Base-by-base conservation (phyloP, 1,140 invertebrate genomes). In the Planococcus citri region DNA sequence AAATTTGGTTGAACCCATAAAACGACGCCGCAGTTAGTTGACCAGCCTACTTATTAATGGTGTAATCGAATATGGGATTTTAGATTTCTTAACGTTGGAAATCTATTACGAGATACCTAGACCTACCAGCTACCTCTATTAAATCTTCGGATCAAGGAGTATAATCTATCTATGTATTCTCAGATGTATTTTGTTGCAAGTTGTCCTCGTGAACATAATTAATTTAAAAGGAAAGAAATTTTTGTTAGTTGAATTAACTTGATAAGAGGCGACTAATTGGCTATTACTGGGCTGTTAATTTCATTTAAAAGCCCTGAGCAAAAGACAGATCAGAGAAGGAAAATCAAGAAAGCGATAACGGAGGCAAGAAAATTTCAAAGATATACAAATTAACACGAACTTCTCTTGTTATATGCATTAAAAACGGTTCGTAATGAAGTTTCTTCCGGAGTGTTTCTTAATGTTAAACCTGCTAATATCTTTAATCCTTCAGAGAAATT, bases 391-490 rank as follows among this genome's bases (percentile, higher is more conserved):
- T 51, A 51, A 51, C 41, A 51, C 41, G n/a, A 51, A 51, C 6
- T 51, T 51, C 41, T 51, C n/a, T 20, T 51, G 12, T 20, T 3
- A 20, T 51, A 51, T 14, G 17, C 17, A 20, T 17, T 51, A 20
- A 51, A 51, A 51, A 51, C 41, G 41, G 41, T 51, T 33, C 41
- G 41, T 51, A 51, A 51, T 51, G 41, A 51, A 51, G 41, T 51
- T 51, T 51, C 41, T 51, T 51, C 41, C 41, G 17, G 41, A 14
- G 41, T 17, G 17, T 51, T 51, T 51, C 41, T 51, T 51, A 14
- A 51, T 51, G 41, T n/a, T 51, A 51, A 51, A 51, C 41, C 41
- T 51, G n/a, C 41, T 51, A 51, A 51, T 51, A 51, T 51, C 41
- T 51, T 51, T 51, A 51, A 51, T 51, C 41, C 41, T 14, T 51